phyloP scores from a whole-genome alignment of 2,888 invertebrate species.

The Exephanes ischioxanthus region DNA sequence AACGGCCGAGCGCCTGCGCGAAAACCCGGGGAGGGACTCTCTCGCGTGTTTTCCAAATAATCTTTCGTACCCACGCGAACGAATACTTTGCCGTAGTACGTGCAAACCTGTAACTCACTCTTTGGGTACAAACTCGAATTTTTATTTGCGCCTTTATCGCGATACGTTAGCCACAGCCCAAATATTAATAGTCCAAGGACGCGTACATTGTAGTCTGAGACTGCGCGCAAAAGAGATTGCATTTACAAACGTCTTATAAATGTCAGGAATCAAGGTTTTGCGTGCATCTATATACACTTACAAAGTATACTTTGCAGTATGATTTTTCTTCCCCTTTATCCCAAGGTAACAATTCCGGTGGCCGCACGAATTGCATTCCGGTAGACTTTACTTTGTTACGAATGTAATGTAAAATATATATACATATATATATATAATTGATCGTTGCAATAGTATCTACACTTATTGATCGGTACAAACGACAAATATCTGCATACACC shows the following conservation, averaged over 20 bases:
- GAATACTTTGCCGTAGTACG: background rate
- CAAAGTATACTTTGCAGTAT: background rate
- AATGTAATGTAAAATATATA: no score
- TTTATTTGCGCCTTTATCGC: background rate
- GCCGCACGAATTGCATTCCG: no score
- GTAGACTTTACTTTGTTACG: no score
- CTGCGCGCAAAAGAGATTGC: background rate
- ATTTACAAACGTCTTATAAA: background rate
- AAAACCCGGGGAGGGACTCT: background rate
- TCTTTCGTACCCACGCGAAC: background rate
- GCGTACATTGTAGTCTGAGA: background rate
- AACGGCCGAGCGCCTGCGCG: background rate
- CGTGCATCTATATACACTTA: background rate
- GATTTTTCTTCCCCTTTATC: background rate
- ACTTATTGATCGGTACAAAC: no score
- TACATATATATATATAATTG: no score
- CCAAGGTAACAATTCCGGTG: no score
- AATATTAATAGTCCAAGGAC: background rate
- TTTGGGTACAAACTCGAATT: no score
- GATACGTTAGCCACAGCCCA: background rate
- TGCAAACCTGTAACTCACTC: background rate
- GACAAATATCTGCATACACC: no score
- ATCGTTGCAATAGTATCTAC: no score
- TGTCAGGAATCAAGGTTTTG: background rate
- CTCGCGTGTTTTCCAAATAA: background rate